These are phyloP conservation scores for Temnothorax curvispinosus DNA, from an alignment of 1,140 invertebrate species.

Conservation along the genomic window DNA sequence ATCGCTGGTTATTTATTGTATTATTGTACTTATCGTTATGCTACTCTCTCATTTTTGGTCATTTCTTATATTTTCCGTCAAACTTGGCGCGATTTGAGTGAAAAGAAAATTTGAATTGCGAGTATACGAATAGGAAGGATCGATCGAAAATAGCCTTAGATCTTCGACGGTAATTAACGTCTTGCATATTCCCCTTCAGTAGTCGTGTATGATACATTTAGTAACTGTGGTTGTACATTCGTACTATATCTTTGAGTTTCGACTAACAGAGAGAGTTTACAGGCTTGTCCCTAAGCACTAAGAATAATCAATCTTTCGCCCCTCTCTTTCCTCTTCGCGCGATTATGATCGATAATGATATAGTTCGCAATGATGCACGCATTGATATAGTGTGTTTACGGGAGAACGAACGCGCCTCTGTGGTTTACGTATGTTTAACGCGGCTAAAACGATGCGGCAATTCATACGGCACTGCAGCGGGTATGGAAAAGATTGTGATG, in stretches of 20 bases:
- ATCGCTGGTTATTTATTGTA: slow-evolving; percentile 54
- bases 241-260: slow-evolving; percentile 46
- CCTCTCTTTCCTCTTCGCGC: background rate
- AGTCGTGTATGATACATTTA: slow-evolving; percentile 71
- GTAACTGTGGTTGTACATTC: slow-evolving; percentile 58
- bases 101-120: slow-evolving; percentile 31
- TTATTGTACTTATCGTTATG: slow-evolving; percentile 57
- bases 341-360: slow-evolving; percentile 60
- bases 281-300: slow-evolving; percentile 59
- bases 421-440: background rate
- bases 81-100: background rate
- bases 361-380: slow-evolving; percentile 48
- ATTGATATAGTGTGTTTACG: slow-evolving; percentile 44
- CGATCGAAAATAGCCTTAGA: slow-evolving; percentile 11
- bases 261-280: slow-evolving; percentile 57
- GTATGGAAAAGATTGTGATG: background rate
- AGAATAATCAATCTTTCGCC: slow-evolving; percentile 36
- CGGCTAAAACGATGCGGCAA: slow-evolving; percentile 3
- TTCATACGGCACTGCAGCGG: background rate
- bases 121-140: slow-evolving; percentile 25
- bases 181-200: slow-evolving; percentile 22
- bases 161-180: slow-evolving; percentile 35
- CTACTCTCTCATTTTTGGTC: slow-evolving; percentile 43
- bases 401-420: slow-evolving; percentile 34
- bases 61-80: slow-evolving; percentile 32